Conservation (phyloP, 2,113 vertebrate genomes). For the Atherinomorus stipes region DNA sequence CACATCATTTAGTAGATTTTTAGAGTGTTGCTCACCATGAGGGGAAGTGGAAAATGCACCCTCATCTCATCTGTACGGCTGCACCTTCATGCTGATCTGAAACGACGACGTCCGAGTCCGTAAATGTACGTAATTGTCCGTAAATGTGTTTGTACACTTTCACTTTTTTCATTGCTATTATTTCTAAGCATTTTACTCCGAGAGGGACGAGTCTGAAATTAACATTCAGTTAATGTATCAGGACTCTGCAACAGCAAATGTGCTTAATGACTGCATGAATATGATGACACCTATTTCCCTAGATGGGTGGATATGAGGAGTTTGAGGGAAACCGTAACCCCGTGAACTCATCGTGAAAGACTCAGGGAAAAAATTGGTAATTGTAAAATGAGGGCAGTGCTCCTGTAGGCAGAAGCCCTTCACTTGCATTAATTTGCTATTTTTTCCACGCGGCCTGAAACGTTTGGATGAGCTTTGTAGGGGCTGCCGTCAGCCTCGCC, state of each 20-base stretch:
- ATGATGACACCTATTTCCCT: slow-evolving; percentile 46
- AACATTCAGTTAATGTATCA: slow-evolving; percentile 15
- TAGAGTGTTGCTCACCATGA: no score
- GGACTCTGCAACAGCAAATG: slow-evolving; percentile 10
- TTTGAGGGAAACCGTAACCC: slow-evolving; percentile 54
- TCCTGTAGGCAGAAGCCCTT: slow-evolving; percentile 79
- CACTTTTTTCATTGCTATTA: neutral
- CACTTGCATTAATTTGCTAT: slow-evolving; percentile 86
- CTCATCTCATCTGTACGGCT: no score
- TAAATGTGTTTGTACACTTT: no score
- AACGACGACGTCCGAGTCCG: no score
- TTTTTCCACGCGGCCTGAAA: slow-evolving; percentile 83
- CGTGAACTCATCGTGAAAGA: slow-evolving; percentile 70
- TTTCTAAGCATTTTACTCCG: neutral
- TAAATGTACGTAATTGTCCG: no score
- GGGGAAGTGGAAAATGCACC: no score
- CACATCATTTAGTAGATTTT: no score
- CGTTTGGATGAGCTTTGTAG: slow-evolving; percentile 82
- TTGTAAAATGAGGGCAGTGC: slow-evolving; percentile 76
- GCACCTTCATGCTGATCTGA: neutral
- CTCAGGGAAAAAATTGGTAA: slow-evolving; percentile 55
- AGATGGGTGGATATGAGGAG: slow-evolving; percentile 30
- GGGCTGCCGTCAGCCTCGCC: slow-evolving; percentile 66
- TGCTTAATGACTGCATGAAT: slow-evolving; percentile 25
- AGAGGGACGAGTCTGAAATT: neutral